Evolutionary conservation across 2,113 vertebrate genomes (phyloP), one percentile per base, ranked within the genome.

Genomic region (Lasiurus borealis): DNA sequence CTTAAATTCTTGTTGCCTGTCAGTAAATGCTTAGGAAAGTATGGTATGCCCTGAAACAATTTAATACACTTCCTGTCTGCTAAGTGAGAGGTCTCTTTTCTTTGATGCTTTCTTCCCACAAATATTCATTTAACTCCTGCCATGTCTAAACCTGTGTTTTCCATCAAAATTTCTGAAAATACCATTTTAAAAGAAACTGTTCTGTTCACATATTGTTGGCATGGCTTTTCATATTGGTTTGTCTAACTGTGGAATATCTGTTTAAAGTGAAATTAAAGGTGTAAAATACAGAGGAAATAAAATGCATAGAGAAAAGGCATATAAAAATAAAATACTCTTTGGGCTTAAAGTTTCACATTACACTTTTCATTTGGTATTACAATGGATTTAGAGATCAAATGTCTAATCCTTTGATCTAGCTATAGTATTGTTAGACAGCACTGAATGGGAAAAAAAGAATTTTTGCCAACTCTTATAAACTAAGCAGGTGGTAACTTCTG

Each of bases 321-420:
- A 54, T 50, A 57, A 64, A 85, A 95, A 72, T n/a, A 86, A 95
- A 88, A 57, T 52, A 50, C n/a, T 76, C 72, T 52, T 46, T 66
- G 46, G 40, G 64, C 89, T 96, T 95, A 91, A 94, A 93, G n/a
- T 85, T 94, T 86, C 76, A 75, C 44, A 21, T 83, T 48, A 52
- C 0, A 68, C 68, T 62, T 80, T 64, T 91, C 72, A 50, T 81
- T 73, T 73, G 57, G 54, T 40, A 52, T 81, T 82, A 50, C 72
- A 81, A 57, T 31, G 18, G 59, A 96, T 93, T 95, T 90, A 81
- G 69, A 94, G 84, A 91, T 93, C 93, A 87, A 77, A 90, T 72
- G 40, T 73, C 92, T 31, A 73, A 44, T 76, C 62, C 36, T 27
- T 16, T 77, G 40, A 87, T 94, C 80, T 87, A 48, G 16, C 86